A percentile compares a stretch with the other conserved stretches of the same genome.
These are phyloP conservation scores for Pituophis catenifer DNA, from an alignment of 2,113 vertebrate genomes.

Conservation along the genomic window DNA sequence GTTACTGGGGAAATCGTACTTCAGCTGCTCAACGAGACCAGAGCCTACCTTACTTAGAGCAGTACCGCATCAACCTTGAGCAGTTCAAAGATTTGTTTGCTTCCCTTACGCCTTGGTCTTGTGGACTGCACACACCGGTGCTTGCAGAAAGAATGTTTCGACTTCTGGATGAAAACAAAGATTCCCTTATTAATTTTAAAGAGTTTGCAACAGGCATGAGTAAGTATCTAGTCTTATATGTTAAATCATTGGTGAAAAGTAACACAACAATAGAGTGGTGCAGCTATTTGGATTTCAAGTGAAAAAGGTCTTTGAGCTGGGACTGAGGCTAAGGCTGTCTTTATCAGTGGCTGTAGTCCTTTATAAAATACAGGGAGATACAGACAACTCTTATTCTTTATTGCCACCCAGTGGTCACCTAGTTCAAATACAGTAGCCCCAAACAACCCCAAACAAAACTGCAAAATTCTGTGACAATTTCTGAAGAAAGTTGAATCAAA, in stretches of 20 bases:
- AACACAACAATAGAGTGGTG: background rate
- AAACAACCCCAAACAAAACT: background rate
- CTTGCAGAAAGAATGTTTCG: conserved; percentile 88
- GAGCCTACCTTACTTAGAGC: conserved; percentile 93
- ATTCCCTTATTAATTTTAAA: conserved; percentile 95
- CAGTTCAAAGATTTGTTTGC: conserved; percentile 88
- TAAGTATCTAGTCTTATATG: conserved; percentile 52
- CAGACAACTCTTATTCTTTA: background rate
- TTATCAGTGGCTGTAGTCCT: background rate
- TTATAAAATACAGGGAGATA: background rate
- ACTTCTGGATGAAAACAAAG: conserved; percentile 88
- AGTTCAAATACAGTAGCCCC: background rate
- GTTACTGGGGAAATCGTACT: conserved; percentile 88
- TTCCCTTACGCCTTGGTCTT: conserved; percentile 84
- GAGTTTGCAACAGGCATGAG: conserved; percentile 95
- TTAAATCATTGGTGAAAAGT: background rate
- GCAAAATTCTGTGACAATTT: background rate
- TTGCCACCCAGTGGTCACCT: conserved; percentile 3
- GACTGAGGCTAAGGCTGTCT: background rate
- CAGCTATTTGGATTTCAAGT: background rate
- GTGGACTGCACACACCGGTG: conserved; percentile 78
- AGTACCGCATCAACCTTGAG: conserved; percentile 87
- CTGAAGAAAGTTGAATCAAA: background rate
- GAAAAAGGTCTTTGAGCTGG: background rate
- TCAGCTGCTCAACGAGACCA: conserved; percentile 83